Base-by-base conservation (phyloP, 2,113 vertebrate species). In the Barnardius zonarius region DNA sequence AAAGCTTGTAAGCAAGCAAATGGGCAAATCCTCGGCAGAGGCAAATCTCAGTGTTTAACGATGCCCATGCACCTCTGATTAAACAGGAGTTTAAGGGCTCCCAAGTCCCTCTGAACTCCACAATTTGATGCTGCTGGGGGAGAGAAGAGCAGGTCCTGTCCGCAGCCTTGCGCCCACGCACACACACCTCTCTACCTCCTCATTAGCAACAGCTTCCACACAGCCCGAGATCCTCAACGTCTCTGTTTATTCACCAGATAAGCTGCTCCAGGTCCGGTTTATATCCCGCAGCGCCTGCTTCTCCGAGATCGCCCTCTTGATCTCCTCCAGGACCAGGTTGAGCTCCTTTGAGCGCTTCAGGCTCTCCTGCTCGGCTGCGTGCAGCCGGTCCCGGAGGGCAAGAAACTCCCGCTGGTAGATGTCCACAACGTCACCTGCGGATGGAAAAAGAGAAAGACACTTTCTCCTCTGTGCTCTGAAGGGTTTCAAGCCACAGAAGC, bases 271-370 rank as follows among this genome's bases (percentile, higher is more conserved):
- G 77, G 98, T 99, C 46, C 98, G 97, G 95, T 99, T 99, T 77
- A 98, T 98, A 12, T 98, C 98, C 69, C 98, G 79, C 88, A 98
- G 97, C 4, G 98, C 98, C 94, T 99, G 98, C 89, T 99, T 98
- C 97, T 99, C 99, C 0, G 99, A 99, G 86, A 99, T 98, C 1
- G 99, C 99, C 93, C 98, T 97, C 97, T 99, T 99, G 97, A 99
- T 99, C 98, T 99, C 99, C 79, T 99, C 99, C 97, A 99, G 98
- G 62, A 99, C 99, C 97, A 99, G 97, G 97, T 99, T 99, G 90
- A 99, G 98, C 96, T 99, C 99, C 96, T 99, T 99, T 22, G 99
- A 99, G 87, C 99, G 99, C 95, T 98, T 98, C 80, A 99, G 98
- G 98, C 99, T 99, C 97, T 99, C 99, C 97, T 99, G 99, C 97